phyloP scores from a whole-genome alignment of 2,113 vertebrate genomes.

The Rana temporaria region DNA sequence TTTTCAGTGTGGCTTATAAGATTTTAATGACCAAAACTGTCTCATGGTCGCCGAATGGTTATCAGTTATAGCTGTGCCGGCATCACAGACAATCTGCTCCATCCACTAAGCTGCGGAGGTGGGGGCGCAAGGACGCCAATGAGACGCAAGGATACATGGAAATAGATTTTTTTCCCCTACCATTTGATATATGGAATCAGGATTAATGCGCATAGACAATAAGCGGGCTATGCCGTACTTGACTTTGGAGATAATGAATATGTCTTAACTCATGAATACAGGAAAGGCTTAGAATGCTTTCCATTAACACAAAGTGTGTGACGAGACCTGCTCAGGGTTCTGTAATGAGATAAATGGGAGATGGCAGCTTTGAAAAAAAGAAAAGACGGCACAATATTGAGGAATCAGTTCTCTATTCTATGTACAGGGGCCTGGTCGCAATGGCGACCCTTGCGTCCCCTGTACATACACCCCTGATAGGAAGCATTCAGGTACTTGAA shows the following conservation, averaged over 20 bases:
- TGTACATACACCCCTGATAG: too few species aligned
- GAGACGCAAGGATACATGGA: background rate
- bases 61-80: constrained; percentile 9
- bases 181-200: background rate
- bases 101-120: background rate
- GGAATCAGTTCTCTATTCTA: too few species aligned
- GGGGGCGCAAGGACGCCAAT: background rate
- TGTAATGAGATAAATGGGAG: too few species aligned
- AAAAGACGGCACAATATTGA: too few species aligned
- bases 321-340: background rate
- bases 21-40: constrained; percentile 37
- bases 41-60: constrained; percentile 5
- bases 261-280: background rate
- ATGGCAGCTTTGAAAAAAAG: too few species aligned
- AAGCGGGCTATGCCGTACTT: constrained; percentile 13
- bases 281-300: constrained; percentile 10
- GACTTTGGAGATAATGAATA: constrained; percentile 23
- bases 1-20: constrained; percentile 12
- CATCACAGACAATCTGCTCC: constrained; percentile 1
- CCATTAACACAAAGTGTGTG: background rate
- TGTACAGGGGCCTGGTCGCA: too few species aligned
- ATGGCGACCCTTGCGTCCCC: too few species aligned
- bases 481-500: too few species aligned
- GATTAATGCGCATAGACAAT: constrained; percentile 17
- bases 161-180: constrained; percentile 1